Base-by-base conservation (phyloP, 1,140 invertebrate genomes). In the Brachionus calyciflorus region DNA sequence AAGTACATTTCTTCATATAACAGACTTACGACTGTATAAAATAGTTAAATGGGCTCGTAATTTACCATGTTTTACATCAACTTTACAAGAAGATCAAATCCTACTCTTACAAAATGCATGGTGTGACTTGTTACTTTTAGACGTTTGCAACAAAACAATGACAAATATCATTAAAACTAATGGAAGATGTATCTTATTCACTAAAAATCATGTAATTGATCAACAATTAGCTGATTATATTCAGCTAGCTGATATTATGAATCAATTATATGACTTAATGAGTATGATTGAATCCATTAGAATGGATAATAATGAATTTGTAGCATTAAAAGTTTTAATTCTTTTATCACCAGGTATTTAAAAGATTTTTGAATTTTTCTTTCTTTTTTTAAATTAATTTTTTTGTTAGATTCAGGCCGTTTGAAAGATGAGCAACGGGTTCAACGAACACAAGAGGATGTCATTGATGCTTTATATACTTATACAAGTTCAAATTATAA, bases 1-100 rank as follows among this genome's bases (percentile, higher is more conserved):
- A 78, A 81, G 44, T 40, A 84, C 80, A 70, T 78, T 83, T 78
- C 78, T 85, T 60, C 84, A 85, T 70, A 76, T 97, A 76, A 93
- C 94, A 44, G 95, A 98, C 85, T 91, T 96, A 84, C 86, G 94
- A 40, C 88, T 98, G 0, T 97, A 97, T 83, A 96, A 96, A 87
- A 94, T 98, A 79, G 95, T 98, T 69, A 94, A 96, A 82, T 98
- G 95, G 95, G 96, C 94, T 86, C 93, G 97, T 84, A 95, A 93
- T 85, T 86, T 98, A 82, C 94, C 94, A 10, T 88, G 97, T 3
- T 97, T 98, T 84, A 93, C 94, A 46, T 41, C 68, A 7, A 37
- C 80, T 17, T 81, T 83, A 77, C 37, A 60, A 81, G 93, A 96
- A 85, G 94, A 98, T 87, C 94, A 97, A 86, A 97, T 96, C 78